Conservation (phyloP, 1,140 invertebrate species). For the Plectus sambesii region DNA sequence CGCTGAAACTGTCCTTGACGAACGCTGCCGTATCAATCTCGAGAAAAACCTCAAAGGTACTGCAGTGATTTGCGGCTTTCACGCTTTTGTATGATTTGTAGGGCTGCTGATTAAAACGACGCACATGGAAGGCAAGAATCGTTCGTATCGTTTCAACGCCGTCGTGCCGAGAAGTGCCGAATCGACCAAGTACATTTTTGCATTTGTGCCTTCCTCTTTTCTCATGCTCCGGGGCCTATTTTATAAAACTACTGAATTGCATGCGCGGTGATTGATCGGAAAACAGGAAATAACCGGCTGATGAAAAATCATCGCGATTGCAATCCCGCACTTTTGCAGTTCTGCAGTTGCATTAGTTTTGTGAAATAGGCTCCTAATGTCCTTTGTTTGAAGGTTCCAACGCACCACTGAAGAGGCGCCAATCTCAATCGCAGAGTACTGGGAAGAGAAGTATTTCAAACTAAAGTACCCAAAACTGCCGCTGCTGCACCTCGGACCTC, state of each 20-base stretch:
- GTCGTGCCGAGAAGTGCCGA: not conserved
- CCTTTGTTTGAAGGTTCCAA: too few species aligned
- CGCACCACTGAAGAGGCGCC: too few species aligned
- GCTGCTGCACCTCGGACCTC: constrained; percentile 41
- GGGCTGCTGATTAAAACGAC: constrained; percentile 20
- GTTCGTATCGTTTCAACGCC: too few species aligned
- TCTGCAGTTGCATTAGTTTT: too few species aligned
- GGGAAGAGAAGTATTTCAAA: constrained; percentile 28
- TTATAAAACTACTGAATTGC: too few species aligned
- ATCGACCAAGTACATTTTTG: not conserved
- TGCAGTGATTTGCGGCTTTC: not conserved
- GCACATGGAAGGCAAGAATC: constrained; percentile 24
- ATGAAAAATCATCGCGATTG: constrained; percentile 7
- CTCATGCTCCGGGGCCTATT: not conserved
- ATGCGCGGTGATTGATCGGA: too few species aligned
- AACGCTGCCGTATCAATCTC: constrained; percentile 11
- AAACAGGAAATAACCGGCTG: constrained; percentile 26
- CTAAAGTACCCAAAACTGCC: constrained; percentile 40
- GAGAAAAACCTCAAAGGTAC: not conserved
- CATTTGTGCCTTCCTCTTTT: not conserved
- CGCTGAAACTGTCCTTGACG: not conserved
- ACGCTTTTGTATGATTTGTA: constrained; percentile 15
- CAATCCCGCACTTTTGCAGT: constrained; percentile 5
- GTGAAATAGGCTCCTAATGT: too few species aligned
- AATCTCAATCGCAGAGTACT: constrained; percentile 40